These are phyloP conservation scores for Odontomyia ornata DNA, from an alignment of 2,888 invertebrate species.

Conservation along the genomic window DNA sequence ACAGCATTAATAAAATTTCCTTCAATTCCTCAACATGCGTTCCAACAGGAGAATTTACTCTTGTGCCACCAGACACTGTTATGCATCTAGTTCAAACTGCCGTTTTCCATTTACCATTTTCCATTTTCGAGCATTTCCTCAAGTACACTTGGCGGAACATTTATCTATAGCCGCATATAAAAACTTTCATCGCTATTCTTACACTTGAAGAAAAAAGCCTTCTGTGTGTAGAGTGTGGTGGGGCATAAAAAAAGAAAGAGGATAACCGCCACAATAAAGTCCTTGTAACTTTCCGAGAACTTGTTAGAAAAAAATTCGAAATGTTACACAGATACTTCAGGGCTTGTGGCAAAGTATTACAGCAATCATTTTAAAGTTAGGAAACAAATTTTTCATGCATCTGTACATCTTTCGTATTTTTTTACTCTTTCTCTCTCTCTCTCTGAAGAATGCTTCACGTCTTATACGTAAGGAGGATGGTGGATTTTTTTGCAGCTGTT, in stretches of 20 bases:
- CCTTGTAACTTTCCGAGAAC: background rate
- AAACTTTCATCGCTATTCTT: slow-evolving; percentile 19
- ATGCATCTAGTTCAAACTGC: background rate
- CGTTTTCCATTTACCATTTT: slow-evolving; percentile 24
- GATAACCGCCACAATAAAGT: background rate
- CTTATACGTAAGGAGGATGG: background rate
- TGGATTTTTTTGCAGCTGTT: background rate
- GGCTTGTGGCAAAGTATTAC: slow-evolving; percentile 20
- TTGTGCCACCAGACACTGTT: slow-evolving; percentile 3
- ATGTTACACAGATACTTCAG: slow-evolving; percentile 20
- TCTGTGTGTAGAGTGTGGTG: background rate
- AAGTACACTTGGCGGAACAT: background rate
- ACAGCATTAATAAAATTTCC: slow-evolving; percentile 34
- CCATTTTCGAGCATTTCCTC: too few relatives aligned
- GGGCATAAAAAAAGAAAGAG: background rate
- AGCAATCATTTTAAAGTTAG: slow-evolving; percentile 40
- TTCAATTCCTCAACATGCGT: slow-evolving; percentile 12
- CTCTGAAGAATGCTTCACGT: background rate
- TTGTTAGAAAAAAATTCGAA: background rate
- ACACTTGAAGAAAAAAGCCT: slow-evolving; percentile 27
- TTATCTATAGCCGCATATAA: background rate
- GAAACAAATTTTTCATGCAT: slow-evolving; percentile 40
- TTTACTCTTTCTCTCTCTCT: background rate
- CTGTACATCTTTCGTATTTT: slow-evolving; percentile 17
- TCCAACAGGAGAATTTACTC: slow-evolving; percentile 17